Percentiles rank a stretch among this genome's conserved stretches.
phyloP scores from a whole-genome alignment of 2,888 invertebrate genomes.

The Caenorhabditis wallacei region DNA sequence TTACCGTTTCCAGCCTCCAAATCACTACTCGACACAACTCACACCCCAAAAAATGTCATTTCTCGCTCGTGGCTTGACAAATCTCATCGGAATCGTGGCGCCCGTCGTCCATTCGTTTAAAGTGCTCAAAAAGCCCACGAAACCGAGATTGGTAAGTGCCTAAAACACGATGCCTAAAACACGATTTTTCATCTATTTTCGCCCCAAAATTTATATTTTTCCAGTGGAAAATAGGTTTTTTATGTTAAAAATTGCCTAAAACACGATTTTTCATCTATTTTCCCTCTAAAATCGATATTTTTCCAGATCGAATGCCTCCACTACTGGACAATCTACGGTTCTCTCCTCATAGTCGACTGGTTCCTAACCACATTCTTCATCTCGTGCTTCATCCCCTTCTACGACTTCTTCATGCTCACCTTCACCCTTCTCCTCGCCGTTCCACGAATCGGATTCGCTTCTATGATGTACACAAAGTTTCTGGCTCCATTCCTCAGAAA shows the following conservation, averaged over 20 bases:
- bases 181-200: not conserved
- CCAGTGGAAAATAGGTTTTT: slow-evolving; percentile 24
- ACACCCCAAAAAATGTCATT: slow-evolving; percentile 44
- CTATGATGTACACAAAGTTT: slow-evolving; percentile 51
- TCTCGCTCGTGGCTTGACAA: slow-evolving; percentile 51
- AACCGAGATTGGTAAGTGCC: slow-evolving; percentile 41
- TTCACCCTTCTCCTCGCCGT: slow-evolving; percentile 37
- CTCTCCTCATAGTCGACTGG: slow-evolving; percentile 48
- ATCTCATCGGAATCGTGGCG: slow-evolving; percentile 55
- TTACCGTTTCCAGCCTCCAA: not conserved
- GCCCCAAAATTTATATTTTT: slow-evolving; percentile 3
- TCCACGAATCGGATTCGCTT: slow-evolving; percentile 53
- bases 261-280: not conserved
- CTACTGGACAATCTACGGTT: slow-evolving; percentile 60
- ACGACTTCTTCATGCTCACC: slow-evolving; percentile 49
- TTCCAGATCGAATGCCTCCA: slow-evolving; percentile 45
- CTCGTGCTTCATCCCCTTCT: slow-evolving; percentile 58
- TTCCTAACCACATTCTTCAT: slow-evolving; percentile 55
- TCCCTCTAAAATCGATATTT: not conserved
- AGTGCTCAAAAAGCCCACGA: slow-evolving; percentile 58
- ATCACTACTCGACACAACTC: slow-evolving; percentile 7
- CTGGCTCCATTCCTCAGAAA: slow-evolving; percentile 54
- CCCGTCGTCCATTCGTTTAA: slow-evolving; percentile 58
- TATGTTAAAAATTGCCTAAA: too few species aligned
- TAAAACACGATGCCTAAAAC: not conserved